Conservation (phyloP, 53 echinoderm and acorn worm species). For the Pentamera pediparva region DNA sequence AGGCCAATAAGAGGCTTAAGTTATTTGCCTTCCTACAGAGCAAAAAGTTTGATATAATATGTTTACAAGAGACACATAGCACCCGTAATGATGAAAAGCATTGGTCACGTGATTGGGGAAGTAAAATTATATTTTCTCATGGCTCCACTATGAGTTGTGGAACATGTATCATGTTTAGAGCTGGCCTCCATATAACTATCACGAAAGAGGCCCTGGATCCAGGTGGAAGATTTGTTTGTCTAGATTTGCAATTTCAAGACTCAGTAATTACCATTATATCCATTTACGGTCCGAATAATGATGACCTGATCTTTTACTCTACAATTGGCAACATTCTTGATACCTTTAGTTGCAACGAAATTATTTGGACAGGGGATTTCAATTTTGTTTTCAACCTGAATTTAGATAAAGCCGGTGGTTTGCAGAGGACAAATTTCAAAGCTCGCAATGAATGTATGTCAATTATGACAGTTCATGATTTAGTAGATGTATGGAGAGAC, state of each 20-base stretch:
- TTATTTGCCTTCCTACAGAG: too few relatives aligned
- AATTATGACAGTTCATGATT: background rate
- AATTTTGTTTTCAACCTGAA: slow-evolving; percentile 7
- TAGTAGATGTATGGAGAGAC: slow-evolving; percentile 11
- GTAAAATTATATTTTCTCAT: too few relatives aligned
- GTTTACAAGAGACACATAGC: too few relatives aligned
- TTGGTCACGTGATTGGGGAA: too few relatives aligned
- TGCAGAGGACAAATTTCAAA: background rate
- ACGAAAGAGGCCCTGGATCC: background rate
- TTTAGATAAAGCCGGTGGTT: slow-evolving; percentile 11
- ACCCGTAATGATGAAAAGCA: too few relatives aligned
- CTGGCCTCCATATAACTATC: background rate
- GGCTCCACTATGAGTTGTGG: background rate
- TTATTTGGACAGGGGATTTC: slow-evolving; percentile 3
- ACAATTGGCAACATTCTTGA: background rate
- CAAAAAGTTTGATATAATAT: too few relatives aligned
- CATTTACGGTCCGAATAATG: background rate
- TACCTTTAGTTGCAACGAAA: background rate
- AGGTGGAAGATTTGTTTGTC: background rate
- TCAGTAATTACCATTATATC: background rate
- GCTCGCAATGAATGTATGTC: background rate
- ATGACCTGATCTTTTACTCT: background rate
- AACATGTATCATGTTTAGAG: background rate
- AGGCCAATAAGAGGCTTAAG: too few relatives aligned
- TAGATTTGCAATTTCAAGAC: background rate